These are phyloP conservation scores for Crambe crambe DNA, from an alignment of 37 sponge, comb jelly and placozoan species.

Conservation along the genomic window DNA sequence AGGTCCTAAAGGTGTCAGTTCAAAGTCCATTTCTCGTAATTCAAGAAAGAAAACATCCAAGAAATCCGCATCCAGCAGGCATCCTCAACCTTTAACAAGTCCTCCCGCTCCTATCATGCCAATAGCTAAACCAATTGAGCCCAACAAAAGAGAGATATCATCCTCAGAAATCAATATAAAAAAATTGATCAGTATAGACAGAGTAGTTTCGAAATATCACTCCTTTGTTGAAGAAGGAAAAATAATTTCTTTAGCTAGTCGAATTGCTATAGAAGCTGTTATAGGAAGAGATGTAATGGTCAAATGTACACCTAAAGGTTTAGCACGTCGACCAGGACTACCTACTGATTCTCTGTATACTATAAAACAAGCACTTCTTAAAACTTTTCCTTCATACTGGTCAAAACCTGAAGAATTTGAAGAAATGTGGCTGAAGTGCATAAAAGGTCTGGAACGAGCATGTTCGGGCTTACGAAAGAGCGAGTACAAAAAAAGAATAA, in stretches of 20 bases:
- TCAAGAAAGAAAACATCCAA: not conserved
- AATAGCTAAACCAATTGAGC: not conserved
- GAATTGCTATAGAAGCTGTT: not conserved
- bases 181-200: not conserved
- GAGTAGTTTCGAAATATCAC: not conserved
- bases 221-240: not conserved
- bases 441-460: not conserved
- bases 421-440: not conserved
- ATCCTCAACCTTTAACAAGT: too few species aligned
- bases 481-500: not conserved
- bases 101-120: not conserved
- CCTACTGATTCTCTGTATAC: not conserved
- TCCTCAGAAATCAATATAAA: not conserved
- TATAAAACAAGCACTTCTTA: not conserved
- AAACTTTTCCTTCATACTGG: not conserved
- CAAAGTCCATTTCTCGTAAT: not conserved
- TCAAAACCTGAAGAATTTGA: not conserved
- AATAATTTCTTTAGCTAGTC: not conserved
- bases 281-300: not conserved
- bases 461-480: not conserved
- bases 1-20: not conserved
- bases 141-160: not conserved
- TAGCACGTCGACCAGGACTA: not conserved
- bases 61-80: not conserved
- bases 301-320: not conserved